A percentile compares a stretch with the other conserved stretches of the same genome.
Evolutionary conservation across 2,113 vertebrate genomes (phyloP).

Genomic region (Proteles cristata): DNA sequence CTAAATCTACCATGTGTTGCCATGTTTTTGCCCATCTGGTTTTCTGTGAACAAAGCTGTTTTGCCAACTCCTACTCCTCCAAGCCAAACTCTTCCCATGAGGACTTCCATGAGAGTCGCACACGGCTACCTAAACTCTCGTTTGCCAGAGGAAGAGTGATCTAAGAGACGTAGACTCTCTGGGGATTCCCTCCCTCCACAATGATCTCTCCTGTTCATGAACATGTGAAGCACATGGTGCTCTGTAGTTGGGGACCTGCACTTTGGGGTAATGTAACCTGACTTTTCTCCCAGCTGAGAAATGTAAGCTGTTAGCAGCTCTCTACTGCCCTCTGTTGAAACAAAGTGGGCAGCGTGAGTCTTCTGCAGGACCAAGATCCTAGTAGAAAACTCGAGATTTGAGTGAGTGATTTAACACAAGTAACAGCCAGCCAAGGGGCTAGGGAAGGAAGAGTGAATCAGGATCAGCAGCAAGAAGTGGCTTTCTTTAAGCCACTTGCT

Average conservation of each 20-base stretch:
- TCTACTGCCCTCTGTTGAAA: slow-evolving; percentile 60
- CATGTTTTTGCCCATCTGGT: no score
- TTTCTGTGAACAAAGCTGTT: background rate
- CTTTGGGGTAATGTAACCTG: background rate
- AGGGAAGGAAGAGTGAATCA: background rate
- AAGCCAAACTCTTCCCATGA: background rate
- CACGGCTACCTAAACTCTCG: background rate
- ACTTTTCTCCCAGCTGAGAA: background rate
- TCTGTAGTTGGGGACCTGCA: background rate
- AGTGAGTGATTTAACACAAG: background rate
- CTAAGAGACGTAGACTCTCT: background rate
- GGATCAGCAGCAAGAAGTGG: background rate
- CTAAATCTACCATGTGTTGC: background rate
- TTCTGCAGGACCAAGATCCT: background rate
- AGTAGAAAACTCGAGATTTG: background rate
- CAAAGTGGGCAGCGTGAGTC: background rate
- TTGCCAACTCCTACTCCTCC: background rate
- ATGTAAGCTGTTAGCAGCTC: background rate
- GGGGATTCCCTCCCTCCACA: background rate
- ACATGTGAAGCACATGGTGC: background rate
- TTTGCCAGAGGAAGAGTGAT: background rate
- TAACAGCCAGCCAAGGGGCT: background rate
- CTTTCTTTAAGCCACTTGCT: background rate
- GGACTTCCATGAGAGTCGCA: background rate
- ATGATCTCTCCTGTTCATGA: background rate